phyloP scores from a whole-genome alignment of 1,140 invertebrate species.

The Nasonia longicornis region DNA sequence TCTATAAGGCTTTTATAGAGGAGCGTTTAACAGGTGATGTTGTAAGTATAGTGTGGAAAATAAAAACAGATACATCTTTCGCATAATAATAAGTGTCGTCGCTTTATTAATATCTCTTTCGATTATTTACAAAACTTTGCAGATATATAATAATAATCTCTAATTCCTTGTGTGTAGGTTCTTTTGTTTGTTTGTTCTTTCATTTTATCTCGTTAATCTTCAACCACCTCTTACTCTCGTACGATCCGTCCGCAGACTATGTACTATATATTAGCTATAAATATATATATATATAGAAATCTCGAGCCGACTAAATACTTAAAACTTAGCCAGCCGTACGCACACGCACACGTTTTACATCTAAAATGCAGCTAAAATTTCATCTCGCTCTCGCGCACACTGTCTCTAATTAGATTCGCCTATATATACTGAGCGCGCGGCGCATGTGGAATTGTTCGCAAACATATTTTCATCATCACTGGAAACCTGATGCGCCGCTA shows the following conservation, averaged over 20 bases:
- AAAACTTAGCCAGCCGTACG: background rate
- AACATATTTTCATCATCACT: background rate
- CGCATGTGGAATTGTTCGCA: background rate
- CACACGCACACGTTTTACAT: constrained; percentile 18
- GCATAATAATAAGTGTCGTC: constrained; percentile 60
- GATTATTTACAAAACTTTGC: constrained; percentile 68
- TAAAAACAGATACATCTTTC: constrained; percentile 36
- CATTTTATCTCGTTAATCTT: constrained; percentile 46
- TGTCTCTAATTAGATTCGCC: constrained; percentile 7
- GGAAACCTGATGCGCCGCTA: background rate
- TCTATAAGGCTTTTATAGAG: no score
- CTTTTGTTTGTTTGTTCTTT: constrained; percentile 32
- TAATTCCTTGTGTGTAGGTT: constrained; percentile 55
- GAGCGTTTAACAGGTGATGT: no score
- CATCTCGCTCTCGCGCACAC: background rate
- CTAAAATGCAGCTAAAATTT: constrained; percentile 37
- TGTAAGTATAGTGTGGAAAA: background rate
- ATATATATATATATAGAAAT: background rate
- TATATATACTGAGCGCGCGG: no score
- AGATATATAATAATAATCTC: constrained; percentile 67
- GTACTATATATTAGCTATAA: background rate
- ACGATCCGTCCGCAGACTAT: background rate
- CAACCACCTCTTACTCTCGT: constrained; percentile 48
- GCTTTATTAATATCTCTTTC: constrained; percentile 69
- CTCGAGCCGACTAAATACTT: background rate